Evolutionary conservation across 2,797 vertebrate genomes (phyloP), one percentile per base, ranked within the genome.

Genomic region (Pangasius macronema): DNA sequence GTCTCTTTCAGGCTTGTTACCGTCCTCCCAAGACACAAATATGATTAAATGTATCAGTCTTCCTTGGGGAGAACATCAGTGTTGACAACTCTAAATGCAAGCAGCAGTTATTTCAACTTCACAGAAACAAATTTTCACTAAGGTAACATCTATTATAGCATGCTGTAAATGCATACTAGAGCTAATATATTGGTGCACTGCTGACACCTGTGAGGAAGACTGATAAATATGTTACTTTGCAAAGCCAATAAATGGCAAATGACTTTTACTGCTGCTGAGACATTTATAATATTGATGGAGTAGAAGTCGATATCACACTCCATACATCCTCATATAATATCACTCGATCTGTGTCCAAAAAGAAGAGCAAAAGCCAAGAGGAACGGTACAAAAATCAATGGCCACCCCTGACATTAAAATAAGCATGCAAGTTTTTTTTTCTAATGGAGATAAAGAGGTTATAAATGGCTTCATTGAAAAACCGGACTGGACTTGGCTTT

Each of bases 241-340:
- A 94, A 96, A 96, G 94, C 95, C 95, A 94, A 95, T 96, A 96
- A 97, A 96, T 97, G 96, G 97, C 96, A 97, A 96, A 97, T 95
- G 95, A 97, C 95, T 94, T 96, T 96, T 96, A 94, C 93, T 93
- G 93, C 94, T 93, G 92, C 94, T 92, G 95, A 96, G 95, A 96
- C 92, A 92, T 96, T 96, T 93, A 92, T 95, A 96, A 96, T 96
- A 97, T 96, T 84, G 95, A 97, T 96, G 96, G 93, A 91, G 91
- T 93, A 92, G 92, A 94, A 97, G 97, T 98, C 97, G 96, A 98
- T 98, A 97, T 86, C 67, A 91, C 94, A 95, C 94, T 94, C 95
- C 95, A 96, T 94, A 95, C 97, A 97, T 96, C 96, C 97, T 97
- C 97, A 96, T 95, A 96, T 97, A 97, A 98, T 97, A 97, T 96